phyloP scores from a whole-genome alignment of 2,888 invertebrate genomes.

The Nineta flava region DNA sequence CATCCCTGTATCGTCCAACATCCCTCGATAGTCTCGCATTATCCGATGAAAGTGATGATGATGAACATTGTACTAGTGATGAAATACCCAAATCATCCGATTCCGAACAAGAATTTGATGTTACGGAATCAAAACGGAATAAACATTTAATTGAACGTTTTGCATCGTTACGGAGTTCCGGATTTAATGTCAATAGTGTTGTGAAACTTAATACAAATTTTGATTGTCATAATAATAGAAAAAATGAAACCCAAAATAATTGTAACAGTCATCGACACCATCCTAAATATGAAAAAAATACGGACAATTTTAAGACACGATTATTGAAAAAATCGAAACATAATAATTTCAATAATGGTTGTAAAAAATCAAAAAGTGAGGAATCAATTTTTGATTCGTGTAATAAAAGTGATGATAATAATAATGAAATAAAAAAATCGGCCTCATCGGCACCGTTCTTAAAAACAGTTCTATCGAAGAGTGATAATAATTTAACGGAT shows the following conservation, averaged over 20 bases:
- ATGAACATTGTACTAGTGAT: constrained; percentile 32
- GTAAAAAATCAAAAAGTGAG: constrained; percentile 1
- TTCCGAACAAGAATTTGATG: constrained; percentile 45
- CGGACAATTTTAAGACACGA: too few species aligned
- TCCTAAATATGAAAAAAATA: too few species aligned
- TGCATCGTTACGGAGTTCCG: not conserved
- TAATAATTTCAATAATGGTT: too few species aligned
- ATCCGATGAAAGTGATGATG: constrained; percentile 36
- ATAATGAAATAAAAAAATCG: not conserved
- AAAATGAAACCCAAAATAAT: too few species aligned
- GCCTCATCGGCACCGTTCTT: not conserved
- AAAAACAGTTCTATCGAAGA: not conserved
- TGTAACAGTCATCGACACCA: too few species aligned
- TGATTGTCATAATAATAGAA: too few species aligned
- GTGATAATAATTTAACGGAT: not conserved
- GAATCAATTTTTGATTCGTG: constrained; percentile 2
- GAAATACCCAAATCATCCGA: constrained; percentile 33
- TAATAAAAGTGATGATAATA: constrained; percentile 1
- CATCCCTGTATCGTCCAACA: constrained; percentile 31
- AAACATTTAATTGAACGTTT: not conserved
- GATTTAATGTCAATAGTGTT: too few species aligned
- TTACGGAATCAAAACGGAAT: not conserved
- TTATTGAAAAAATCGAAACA: too few species aligned
- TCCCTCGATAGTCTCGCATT: constrained; percentile 54
- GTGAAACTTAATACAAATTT: too few species aligned